Percentiles rank a stretch among this genome's conserved stretches.
Conservation (phyloP, 1,140 invertebrate species). For the Lordiphosa stackelbergi region DNA sequence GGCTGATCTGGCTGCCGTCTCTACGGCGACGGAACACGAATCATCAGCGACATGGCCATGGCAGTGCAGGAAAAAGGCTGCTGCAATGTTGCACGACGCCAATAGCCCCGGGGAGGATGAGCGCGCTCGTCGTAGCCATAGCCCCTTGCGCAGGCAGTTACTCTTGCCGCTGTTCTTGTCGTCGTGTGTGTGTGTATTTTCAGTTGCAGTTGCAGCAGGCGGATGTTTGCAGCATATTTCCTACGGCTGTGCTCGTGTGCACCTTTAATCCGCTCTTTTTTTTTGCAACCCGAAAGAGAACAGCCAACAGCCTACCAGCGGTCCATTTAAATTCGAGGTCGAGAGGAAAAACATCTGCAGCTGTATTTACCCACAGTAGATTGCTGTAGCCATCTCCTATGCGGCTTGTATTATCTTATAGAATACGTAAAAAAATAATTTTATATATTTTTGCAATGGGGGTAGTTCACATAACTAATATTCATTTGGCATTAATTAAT, state of each 20-base stretch:
- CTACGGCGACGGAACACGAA: slow-evolving; percentile 42
- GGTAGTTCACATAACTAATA: too few species aligned
- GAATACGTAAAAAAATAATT: neutral
- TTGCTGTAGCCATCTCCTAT: slow-evolving; percentile 41
- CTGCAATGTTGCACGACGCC: slow-evolving; percentile 72
- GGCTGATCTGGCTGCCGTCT: slow-evolving; percentile 16
- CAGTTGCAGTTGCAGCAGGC: slow-evolving; percentile 76
- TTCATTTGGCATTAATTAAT: too few species aligned
- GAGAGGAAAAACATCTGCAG: slow-evolving; percentile 69
- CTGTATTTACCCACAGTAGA: slow-evolving; percentile 64
- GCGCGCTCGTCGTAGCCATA: slow-evolving; percentile 44
- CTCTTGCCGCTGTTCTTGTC: slow-evolving; percentile 14
- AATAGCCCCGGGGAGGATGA: slow-evolving; percentile 71
- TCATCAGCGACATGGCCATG: slow-evolving; percentile 56
- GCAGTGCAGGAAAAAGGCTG: slow-evolving; percentile 66
- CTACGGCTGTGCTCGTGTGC: slow-evolving; percentile 70
- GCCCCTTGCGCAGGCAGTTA: slow-evolving; percentile 36
- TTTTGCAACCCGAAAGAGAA: slow-evolving; percentile 55
- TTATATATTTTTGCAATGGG: slow-evolving; percentile 1
- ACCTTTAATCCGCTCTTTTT: slow-evolving; percentile 71
- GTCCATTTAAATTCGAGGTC: slow-evolving; percentile 71
- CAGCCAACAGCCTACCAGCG: slow-evolving; percentile 47
- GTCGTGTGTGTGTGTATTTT: slow-evolving; percentile 54
- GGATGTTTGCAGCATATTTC: slow-evolving; percentile 75
- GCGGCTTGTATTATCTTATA: slow-evolving; percentile 8